Conservation (phyloP, 2,888 invertebrate genomes). For the Epirrita christyi region DNA sequence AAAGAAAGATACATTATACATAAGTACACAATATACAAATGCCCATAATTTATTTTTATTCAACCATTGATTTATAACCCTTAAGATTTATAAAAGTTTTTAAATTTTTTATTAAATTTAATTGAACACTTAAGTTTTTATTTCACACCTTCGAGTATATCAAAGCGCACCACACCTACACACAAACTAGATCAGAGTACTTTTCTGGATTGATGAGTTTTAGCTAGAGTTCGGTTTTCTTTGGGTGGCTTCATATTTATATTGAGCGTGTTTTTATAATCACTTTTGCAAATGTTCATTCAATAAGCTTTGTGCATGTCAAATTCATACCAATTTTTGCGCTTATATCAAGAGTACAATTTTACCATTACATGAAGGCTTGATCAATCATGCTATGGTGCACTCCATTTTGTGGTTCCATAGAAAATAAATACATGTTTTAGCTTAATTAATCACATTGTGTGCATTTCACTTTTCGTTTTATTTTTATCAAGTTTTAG, state of each 20-base stretch:
- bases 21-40: too few relatives aligned
- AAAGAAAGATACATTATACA: too few relatives aligned
- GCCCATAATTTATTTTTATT: too few relatives aligned
- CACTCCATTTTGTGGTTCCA: slow-evolving; percentile 5
- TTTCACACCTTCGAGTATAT: too few relatives aligned
- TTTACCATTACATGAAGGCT: slow-evolving; percentile 13
- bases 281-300: slow-evolving; percentile 3
- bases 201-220: slow-evolving; percentile 26
- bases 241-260: slow-evolving; percentile 30
- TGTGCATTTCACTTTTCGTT: too few relatives aligned
- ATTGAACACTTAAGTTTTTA: too few relatives aligned
- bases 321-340: slow-evolving; percentile 35
- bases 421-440: too few relatives aligned
- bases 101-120: too few relatives aligned
- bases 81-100: too few relatives aligned
- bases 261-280: slow-evolving; percentile 24
- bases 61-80: too few relatives aligned
- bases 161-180: slow-evolving; percentile 8
- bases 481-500: too few relatives aligned
- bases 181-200: slow-evolving; percentile 14
- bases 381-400: slow-evolving; percentile 15
- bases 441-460: too few relatives aligned
- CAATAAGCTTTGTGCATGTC: slow-evolving; percentile 48
- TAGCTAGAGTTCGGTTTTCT: slow-evolving; percentile 22
- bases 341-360: slow-evolving; percentile 11